Percentiles rank a stretch among this genome's conserved stretches.
Conservation (phyloP, 2,888 invertebrate species). For the Chouioia cunea region DNA sequence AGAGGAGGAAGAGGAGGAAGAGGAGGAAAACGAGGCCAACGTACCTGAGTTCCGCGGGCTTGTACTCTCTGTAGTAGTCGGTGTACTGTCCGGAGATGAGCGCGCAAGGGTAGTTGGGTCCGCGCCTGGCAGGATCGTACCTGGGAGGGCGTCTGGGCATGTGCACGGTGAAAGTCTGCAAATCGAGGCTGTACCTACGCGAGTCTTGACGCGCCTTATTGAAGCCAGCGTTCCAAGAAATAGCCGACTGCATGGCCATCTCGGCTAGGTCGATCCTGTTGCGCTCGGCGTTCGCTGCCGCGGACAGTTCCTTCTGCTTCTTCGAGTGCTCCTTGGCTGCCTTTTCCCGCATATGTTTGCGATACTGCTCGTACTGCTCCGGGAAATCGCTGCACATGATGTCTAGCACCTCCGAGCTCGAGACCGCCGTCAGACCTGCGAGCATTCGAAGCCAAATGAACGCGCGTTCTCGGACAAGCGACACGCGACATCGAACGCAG, state of each 20-base stretch:
- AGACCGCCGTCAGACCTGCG: constrained; percentile 87
- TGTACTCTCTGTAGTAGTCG: constrained; percentile 82
- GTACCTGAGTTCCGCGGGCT: constrained; percentile 79
- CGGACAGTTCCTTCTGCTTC: constrained; percentile 76
- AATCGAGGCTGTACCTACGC: constrained; percentile 87
- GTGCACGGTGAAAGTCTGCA: constrained; percentile 91
- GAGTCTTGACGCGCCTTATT: constrained; percentile 84
- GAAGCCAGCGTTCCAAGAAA: constrained; percentile 89
- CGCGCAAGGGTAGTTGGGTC: constrained; percentile 88
- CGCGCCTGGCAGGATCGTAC: constrained; percentile 70
- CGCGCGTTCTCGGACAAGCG: constrained; percentile 3
- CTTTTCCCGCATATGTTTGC: constrained; percentile 78
- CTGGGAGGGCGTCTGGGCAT: constrained; percentile 75
- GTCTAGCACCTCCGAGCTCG: constrained; percentile 93
- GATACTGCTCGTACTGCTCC: constrained; percentile 92
- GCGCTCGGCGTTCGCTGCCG: constrained; percentile 71
- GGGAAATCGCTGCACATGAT: constrained; percentile 96
- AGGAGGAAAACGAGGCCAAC: neutral
- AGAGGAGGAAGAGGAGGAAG: neutral
- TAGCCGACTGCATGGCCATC: constrained; percentile 86
- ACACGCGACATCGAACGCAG: too few species aligned
- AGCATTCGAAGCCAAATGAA: constrained; percentile 6
- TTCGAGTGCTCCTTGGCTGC: constrained; percentile 79
- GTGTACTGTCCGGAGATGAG: constrained; percentile 97
- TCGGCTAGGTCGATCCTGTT: constrained; percentile 79